Evolutionary conservation across 2,888 invertebrate species (phyloP).

Genomic region (Pseudeuparius sepicola): DNA sequence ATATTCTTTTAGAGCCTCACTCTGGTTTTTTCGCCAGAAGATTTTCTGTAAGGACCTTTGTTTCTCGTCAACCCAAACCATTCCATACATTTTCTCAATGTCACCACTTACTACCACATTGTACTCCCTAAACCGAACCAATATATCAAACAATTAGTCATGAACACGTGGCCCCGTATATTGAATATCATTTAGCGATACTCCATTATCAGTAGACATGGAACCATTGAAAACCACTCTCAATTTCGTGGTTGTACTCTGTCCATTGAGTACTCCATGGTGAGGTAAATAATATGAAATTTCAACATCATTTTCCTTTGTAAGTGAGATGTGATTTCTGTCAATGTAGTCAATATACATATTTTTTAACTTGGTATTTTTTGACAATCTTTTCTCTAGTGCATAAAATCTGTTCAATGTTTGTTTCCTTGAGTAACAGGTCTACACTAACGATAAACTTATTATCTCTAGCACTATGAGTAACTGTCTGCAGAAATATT

Average conservation of each 20-base stretch:
- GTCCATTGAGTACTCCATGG: slow-evolving; percentile 9
- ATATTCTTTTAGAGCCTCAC: background rate
- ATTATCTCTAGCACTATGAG: no score
- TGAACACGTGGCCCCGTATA: slow-evolving; percentile 7
- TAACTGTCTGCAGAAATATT: no score
- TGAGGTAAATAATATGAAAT: slow-evolving; percentile 11
- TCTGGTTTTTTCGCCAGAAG: slow-evolving; percentile 12
- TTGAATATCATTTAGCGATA: slow-evolving; percentile 11
- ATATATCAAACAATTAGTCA: slow-evolving; percentile 8
- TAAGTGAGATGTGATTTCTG: no score
- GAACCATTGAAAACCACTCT: slow-evolving; percentile 12
- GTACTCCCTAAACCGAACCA: slow-evolving; percentile 9
- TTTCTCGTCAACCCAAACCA: slow-evolving; percentile 4
- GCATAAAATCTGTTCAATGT: background rate
- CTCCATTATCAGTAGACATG: slow-evolving; percentile 5
- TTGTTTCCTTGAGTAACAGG: background rate
- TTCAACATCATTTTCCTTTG: no score
- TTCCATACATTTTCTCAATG: slow-evolving; percentile 13
- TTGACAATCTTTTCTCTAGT: background rate
- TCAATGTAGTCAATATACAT: background rate
- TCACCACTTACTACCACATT: slow-evolving; percentile 15
- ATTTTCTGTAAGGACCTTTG: slow-evolving; percentile 9
- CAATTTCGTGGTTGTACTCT: slow-evolving; percentile 8
- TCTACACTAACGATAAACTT: no score
- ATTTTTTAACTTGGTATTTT: background rate